Conservation (phyloP, 2,888 invertebrate genomes). For the Pasiphila rectangulata region DNA sequence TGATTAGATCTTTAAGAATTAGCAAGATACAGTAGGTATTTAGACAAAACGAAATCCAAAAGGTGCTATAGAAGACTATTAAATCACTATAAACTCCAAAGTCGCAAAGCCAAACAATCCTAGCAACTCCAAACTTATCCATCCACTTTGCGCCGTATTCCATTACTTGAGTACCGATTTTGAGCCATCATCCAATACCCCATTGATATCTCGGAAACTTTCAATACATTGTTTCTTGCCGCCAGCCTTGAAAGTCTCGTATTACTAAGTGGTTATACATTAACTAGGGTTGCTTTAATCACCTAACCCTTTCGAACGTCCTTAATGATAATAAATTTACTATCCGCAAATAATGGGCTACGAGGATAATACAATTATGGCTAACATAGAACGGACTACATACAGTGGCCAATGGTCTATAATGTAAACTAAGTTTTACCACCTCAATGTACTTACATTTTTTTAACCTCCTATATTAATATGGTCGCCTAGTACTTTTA, state of each 20-base stretch:
- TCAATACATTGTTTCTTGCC: slow-evolving; percentile 20
- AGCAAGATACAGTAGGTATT: too few relatives aligned
- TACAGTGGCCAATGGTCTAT: too few relatives aligned
- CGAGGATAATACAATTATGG: slow-evolving; percentile 35
- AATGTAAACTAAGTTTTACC: too few relatives aligned
- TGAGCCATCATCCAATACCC: slow-evolving; percentile 11
- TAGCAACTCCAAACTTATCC: neutral
- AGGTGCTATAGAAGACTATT: too few relatives aligned
- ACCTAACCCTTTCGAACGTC: slow-evolving; percentile 52
- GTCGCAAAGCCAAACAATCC: too few relatives aligned
- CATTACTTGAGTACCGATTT: slow-evolving; percentile 6
- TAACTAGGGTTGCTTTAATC: slow-evolving; percentile 59
- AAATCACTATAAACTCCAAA: too few relatives aligned
- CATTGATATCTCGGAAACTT: slow-evolving; percentile 21
- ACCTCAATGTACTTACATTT: too few relatives aligned
- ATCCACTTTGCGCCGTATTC: slow-evolving; percentile 1
- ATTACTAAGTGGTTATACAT: slow-evolving; percentile 48
- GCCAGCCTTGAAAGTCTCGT: slow-evolving; percentile 36
- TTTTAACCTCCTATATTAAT: too few relatives aligned
- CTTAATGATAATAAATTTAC: slow-evolving; percentile 66
- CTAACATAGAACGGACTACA: slow-evolving; percentile 29
- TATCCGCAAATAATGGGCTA: slow-evolving; percentile 59
- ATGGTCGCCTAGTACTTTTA: too few relatives aligned
- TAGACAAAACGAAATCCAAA: slow-evolving; percentile 6
- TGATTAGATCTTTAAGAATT: too few relatives aligned